Conservation (phyloP, 2,797 vertebrate genomes). For the Pteronotus mesoamericanus region DNA sequence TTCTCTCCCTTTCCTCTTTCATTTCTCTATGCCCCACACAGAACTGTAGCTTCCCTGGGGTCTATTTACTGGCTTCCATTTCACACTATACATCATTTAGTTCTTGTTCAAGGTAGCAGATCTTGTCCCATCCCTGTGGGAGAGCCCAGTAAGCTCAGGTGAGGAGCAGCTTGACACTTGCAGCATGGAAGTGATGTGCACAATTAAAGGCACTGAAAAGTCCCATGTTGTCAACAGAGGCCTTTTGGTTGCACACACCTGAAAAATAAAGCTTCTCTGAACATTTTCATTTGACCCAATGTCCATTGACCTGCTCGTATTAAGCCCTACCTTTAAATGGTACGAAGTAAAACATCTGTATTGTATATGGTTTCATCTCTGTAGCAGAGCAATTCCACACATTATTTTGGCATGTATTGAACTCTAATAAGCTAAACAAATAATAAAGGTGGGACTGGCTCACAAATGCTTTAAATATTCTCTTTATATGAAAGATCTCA, state of each 20-base stretch:
- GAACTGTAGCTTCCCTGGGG: neutral
- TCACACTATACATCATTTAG: neutral
- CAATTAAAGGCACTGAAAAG: neutral
- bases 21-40: neutral
- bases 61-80: neutral
- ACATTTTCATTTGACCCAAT: neutral
- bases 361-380: neutral
- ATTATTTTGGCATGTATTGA: neutral
- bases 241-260: neutral
- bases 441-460: neutral
- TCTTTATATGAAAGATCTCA: neutral
- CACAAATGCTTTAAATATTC: neutral
- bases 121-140: neutral
- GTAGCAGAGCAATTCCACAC: neutral
- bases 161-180: rapidly evolving
- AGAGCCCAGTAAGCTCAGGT: neutral
- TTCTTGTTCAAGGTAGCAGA: neutral
- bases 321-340: neutral
- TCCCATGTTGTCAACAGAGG: neutral
- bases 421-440: conserved; percentile 27
- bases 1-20: neutral
- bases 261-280: neutral
- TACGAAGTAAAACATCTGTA: neutral
- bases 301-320: neutral
- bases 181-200: neutral